These are phyloP conservation scores for Caenorhabditis wallacei DNA, from an alignment of 2,888 invertebrate genomes.

Conservation along the genomic window DNA sequence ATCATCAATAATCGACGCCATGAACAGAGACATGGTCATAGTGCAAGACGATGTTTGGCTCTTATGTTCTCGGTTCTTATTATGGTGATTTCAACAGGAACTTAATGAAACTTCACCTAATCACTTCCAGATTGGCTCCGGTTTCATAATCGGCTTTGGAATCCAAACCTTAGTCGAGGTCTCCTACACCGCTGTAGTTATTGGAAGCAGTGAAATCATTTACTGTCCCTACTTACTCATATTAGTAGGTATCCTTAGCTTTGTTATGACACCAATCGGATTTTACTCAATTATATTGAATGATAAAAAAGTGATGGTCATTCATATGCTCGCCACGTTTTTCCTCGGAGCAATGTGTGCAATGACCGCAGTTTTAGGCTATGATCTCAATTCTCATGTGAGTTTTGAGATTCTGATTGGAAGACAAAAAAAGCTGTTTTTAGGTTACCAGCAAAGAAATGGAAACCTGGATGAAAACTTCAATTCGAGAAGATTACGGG, in stretches of 20 bases:
- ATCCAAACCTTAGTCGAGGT: constrained; percentile 60
- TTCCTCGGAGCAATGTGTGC: constrained; percentile 41
- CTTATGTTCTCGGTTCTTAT: constrained; percentile 54
- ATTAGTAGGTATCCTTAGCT: constrained; percentile 56
- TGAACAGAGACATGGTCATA: constrained; percentile 39
- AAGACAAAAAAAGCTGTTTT: neutral
- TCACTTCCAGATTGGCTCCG: constrained; percentile 52
- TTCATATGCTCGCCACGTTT: constrained; percentile 56
- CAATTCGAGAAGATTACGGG: constrained; percentile 50
- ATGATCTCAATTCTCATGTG: constrained; percentile 49
- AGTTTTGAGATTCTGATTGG: neutral
- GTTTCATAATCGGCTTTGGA: constrained; percentile 62
- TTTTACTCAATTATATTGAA: constrained; percentile 63
- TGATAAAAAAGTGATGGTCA: constrained; percentile 54
- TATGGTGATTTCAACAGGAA: constrained; percentile 36
- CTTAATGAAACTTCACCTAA: neutral
- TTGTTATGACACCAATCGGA: constrained; percentile 63
- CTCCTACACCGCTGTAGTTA: constrained; percentile 47
- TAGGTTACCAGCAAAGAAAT: constrained; percentile 34
- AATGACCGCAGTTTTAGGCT: constrained; percentile 42
- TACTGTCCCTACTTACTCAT: constrained; percentile 45
- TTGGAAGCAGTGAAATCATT: constrained; percentile 56
- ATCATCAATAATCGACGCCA: constrained; percentile 47
- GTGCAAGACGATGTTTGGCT: constrained; percentile 50
- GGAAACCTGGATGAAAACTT: constrained; percentile 42